Base-by-base conservation (phyloP, 2,113 vertebrate genomes). In the Rhegmatorhina hoffmannsi region DNA sequence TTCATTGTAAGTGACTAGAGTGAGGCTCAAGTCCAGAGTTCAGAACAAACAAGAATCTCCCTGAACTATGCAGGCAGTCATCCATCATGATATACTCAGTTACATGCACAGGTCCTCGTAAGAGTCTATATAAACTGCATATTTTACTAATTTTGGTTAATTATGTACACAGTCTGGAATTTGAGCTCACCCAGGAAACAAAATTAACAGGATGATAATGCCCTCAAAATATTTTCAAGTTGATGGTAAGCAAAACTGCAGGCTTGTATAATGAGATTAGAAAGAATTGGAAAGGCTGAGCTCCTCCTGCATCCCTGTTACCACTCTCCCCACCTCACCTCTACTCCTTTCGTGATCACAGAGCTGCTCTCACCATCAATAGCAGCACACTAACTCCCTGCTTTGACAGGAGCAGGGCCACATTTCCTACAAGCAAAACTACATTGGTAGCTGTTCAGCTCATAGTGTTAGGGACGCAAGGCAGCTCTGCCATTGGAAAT, bases 281-380 rank as follows among this genome's bases (percentile, higher is more conserved):
- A 69, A 88, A 56, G 23, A 46, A 50, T 2, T 20, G 59, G 68
- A 77, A 77, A 77, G 43, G 38, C 43, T 59, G 67, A 85, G 46
- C 17, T 9, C 19, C 8, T 75, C 34, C n/a, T 62, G 68, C 38
- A 63, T 17, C 16, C n/a, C 43, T 38, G 6, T 36, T 50, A 43
- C 7, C 3, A 0, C 20, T 44, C 34, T 47, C 8, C 17, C 14
- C 7, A 44, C 21, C 55, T 72, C 70, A 64, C 1, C 9, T 20
- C 23, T 50, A 20, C 16, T 82, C 33, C 46, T 73, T 11, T 63
- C 44, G 36, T 0, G 1, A 20, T 46, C n/a, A 60, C 60, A 78
- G 44, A 67, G 24, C 26, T 2, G 1, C 17, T 66, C 29, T 28
- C 40, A 72, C 17, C 2, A 0, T 10, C 33, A 63, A 10, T 2